Evolutionary conservation across 2,113 vertebrate genomes (phyloP).

Genomic region (Plestiodon gilberti): DNA sequence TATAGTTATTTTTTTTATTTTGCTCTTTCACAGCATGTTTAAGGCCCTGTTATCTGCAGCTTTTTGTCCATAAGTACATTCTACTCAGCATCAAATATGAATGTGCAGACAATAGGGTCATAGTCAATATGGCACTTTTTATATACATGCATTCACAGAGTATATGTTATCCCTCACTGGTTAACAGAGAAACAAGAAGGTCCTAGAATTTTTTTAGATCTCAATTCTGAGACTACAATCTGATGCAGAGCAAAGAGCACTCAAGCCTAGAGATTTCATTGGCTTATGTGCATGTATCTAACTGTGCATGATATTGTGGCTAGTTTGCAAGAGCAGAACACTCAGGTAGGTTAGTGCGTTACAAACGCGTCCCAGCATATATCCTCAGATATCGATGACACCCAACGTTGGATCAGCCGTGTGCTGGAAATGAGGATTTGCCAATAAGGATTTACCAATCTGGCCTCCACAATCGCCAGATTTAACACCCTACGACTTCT

Average conservation of each 20-base stretch:
- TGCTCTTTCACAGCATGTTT: not conserved
- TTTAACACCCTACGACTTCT: too few species aligned
- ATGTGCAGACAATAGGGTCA: not conserved
- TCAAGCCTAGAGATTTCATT: not conserved
- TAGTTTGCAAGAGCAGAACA: conserved; percentile 18
- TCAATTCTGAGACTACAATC: not conserved
- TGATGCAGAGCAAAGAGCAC: not conserved
- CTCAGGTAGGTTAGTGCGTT: conserved; percentile 61
- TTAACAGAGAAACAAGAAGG: not conserved
- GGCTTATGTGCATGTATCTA: not conserved
- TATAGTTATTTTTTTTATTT: not conserved
- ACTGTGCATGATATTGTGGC: not conserved
- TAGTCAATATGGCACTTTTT: too few species aligned
- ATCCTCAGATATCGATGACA: too few species aligned
- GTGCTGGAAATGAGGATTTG: too few species aligned
- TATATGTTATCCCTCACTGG: not conserved
- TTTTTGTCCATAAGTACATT: not conserved
- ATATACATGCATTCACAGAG: too few species aligned
- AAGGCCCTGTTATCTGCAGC: too few species aligned
- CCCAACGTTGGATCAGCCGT: too few species aligned
- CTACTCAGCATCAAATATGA: not conserved
- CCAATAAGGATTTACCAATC: too few species aligned
- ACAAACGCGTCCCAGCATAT: too few species aligned
- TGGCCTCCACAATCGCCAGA: too few species aligned
- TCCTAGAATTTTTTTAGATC: not conserved